Base-by-base conservation (phyloP, 2,888 invertebrate species). In the Herminia tarsipennalis region DNA sequence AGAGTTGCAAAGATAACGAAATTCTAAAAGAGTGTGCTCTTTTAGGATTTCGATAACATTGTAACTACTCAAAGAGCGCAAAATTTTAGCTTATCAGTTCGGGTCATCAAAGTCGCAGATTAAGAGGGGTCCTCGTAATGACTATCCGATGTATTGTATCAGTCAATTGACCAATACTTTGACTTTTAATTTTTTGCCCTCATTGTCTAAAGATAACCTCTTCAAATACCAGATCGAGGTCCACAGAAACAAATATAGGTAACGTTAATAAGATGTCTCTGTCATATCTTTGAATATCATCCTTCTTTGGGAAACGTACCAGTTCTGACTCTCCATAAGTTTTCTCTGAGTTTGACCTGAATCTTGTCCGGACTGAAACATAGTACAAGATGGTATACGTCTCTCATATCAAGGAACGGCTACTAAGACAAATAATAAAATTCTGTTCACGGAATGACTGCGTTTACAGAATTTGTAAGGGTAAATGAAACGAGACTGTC, bases 321-420 rank as follows among this genome's bases (percentile, higher is more conserved):
- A 20, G 14, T 37, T 36, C 43, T 13, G 9, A 33, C 21, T 28
- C 12, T 5, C 12, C 13, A 27, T 38, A 9, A 24, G 2, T 28
- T 34, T 17, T 4, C 8, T 30, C 3, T 17, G 16, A 37, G 22
- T 16, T 39, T 9, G 45, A 29, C 42, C 42, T 38, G 28, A 34
- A 42, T 44, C 42, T 43, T 35, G 33, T 49, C 43, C 52, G 34
- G 65, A 69, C 71, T 71, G 67, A 70, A 48, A 49, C 10, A 55
- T 52, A 69, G 69, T 69, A 73, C 70, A 71, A 71, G 49, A 59
- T 55, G 36, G 61, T 73, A 73, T 70, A 71, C 71, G 73, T 52
- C 55, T 44, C 47, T 70, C 71, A 73, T 73, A 73, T 73, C 73
- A 71, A 50, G 38, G 44, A 42, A 52, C 57, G 60, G 37, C 43